Evolutionary conservation across 2,888 invertebrate genomes (phyloP), one percentile per base, ranked within the genome.

Genomic region (Nycteola revayana): DNA sequence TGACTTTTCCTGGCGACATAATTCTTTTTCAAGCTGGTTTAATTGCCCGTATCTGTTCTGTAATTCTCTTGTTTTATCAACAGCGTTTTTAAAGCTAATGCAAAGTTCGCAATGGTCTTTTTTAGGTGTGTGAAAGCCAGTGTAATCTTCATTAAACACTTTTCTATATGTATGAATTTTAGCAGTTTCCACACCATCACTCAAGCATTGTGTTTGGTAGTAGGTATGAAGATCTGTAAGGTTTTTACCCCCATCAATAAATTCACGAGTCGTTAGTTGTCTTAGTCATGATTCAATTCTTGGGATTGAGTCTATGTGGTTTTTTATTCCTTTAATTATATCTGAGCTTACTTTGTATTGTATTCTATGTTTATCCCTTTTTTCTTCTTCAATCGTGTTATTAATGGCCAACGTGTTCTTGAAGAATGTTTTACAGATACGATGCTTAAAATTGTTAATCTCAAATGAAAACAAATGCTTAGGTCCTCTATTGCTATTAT

Each of bases 361-460:
- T 26, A 42, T 45, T 0, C 38, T 36, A 33, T 50, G 44, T 33
- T 46, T 48, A 7, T 44, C 43, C 29, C 53, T 40, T 18, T 39
- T 48, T 40, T 53, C 46, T 39, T 30, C 32, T 42, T 49, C 43
- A 36, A 56, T 7, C n/a, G 28, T 25, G 11, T 58, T 36, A 28
- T 40, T 46, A 7, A 55, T 55, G 9, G 21, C 28, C 17, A 53
- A 35, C 1, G 58, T 49, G 18, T 45, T 51, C n/a, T 8, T 40
- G 5, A 45, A 54, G 28, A 54, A 52, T 1, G 4, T 7, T 36
- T 51, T 48, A 42, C 48, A 52, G 8, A 56, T 34, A 4, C 40
- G 40, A 11, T 24, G 27, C 25, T 35, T 38, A 30, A 9, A 2
- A 36, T 28, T 32, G 10, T 38, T 37, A 75, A 81, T 44, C 9